Conservation (phyloP, 2,113 vertebrate genomes). For the Notiomystis cincta region DNA sequence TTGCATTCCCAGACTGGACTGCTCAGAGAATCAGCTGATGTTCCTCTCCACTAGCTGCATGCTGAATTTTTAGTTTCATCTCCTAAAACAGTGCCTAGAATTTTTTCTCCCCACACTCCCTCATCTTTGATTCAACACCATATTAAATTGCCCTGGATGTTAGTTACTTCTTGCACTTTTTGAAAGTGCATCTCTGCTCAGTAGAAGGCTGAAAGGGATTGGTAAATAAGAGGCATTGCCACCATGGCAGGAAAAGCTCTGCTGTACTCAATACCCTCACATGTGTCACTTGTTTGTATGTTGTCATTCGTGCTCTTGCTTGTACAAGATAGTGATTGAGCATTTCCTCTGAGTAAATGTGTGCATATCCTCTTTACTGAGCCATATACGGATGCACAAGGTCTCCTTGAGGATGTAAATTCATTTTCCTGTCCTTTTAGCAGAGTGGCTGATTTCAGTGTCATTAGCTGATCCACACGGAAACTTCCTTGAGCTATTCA, state of each 20-base stretch:
- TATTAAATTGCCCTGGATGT: neutral
- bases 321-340: neutral
- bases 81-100: neutral
- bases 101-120: neutral
- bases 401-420: slow-evolving; percentile 7
- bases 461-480: slow-evolving; percentile 22
- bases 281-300: rapidly evolving
- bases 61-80: neutral
- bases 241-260: rapidly evolving
- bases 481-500: neutral
- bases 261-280: neutral
- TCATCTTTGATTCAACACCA: neutral
- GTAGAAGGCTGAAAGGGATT: neutral
- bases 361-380: neutral
- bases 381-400: neutral
- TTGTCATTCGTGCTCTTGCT: neutral
- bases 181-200: neutral
- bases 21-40: neutral
- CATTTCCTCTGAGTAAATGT: neutral
- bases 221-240: neutral
- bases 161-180: neutral
- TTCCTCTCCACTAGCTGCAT: neutral
- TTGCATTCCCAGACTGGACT: rapidly evolving
- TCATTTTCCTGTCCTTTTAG: slow-evolving; percentile 31
- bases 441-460: neutral